Evolutionary conservation across 1,140 invertebrate genomes (phyloP).

Genomic region (Ephestia elutella): DNA sequence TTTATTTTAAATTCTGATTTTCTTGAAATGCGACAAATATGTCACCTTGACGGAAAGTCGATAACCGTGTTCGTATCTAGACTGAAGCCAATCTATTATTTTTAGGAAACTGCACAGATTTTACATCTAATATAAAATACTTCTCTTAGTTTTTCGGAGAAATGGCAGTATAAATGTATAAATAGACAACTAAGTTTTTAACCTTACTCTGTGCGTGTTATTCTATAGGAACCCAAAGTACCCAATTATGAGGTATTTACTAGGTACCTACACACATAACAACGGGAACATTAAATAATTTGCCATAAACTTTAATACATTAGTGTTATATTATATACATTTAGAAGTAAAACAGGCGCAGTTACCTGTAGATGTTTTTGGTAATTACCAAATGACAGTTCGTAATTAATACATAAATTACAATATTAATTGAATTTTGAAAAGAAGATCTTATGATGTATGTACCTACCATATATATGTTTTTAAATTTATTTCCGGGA

Average conservation of each 20-base stretch:
- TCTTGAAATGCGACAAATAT: not conserved
- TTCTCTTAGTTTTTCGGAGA: not conserved
- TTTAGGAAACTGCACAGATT: conserved; percentile 14
- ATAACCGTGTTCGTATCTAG: not conserved
- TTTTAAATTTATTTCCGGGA: too few relatives aligned
- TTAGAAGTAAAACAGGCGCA: conserved; percentile 3
- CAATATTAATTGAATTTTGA: too few relatives aligned
- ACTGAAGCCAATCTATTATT: not conserved
- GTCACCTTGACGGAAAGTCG: not conserved
- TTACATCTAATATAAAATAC: not conserved
- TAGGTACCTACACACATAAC: not conserved
- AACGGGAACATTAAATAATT: conserved; percentile 2
- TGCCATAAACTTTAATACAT: not conserved
- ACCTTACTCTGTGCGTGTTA: not conserved
- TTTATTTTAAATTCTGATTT: not conserved
- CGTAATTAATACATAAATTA: not conserved
- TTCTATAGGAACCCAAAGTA: not conserved
- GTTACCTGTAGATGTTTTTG: not conserved
- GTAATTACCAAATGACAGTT: not conserved
- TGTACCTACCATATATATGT: too few relatives aligned
- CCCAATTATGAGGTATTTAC: not conserved
- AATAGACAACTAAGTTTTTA: not conserved
- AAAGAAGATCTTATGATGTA: too few relatives aligned
- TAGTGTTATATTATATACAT: not conserved
- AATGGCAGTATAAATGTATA: too few relatives aligned